Conservation (phyloP, 2,888 invertebrate genomes). For the Gryllus longicercus region DNA sequence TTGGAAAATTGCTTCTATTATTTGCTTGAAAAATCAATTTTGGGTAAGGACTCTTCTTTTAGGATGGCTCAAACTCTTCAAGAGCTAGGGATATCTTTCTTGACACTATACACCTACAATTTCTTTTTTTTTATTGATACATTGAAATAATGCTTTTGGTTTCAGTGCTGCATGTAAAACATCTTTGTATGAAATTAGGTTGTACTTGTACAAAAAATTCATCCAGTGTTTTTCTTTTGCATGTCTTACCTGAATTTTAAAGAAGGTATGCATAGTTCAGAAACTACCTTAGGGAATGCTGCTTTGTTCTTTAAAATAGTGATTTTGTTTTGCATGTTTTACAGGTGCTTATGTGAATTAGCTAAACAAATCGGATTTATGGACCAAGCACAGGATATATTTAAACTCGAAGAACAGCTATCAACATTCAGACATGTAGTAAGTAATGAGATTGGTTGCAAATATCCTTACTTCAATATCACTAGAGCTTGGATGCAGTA, state of each 20-base stretch:
- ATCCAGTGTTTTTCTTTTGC: neutral
- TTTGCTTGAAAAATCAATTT: no score
- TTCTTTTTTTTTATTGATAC: no score
- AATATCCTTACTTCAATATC: neutral
- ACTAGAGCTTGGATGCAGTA: neutral
- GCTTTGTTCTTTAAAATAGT: neutral
- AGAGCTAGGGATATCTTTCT: no score
- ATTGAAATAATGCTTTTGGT: no score
- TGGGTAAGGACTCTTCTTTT: no score
- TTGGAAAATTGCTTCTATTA: no score
- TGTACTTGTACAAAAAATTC: neutral
- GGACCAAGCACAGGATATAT: conserved; percentile 77
- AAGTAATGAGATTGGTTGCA: conserved; percentile 34
- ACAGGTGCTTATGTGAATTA: conserved; percentile 86
- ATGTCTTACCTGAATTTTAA: conserved; percentile 4
- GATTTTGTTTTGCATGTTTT: neutral
- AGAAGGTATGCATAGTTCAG: neutral
- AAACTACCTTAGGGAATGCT: neutral
- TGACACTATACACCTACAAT: no score
- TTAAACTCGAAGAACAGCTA: conserved; percentile 78
- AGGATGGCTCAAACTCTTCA: no score
- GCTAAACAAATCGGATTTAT: conserved; percentile 93
- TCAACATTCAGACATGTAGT: conserved; percentile 91
- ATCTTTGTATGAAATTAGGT: no score
- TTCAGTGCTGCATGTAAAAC: no score